phyloP scores from a whole-genome alignment of 2,888 invertebrate genomes.

The Macropis europaea region DNA sequence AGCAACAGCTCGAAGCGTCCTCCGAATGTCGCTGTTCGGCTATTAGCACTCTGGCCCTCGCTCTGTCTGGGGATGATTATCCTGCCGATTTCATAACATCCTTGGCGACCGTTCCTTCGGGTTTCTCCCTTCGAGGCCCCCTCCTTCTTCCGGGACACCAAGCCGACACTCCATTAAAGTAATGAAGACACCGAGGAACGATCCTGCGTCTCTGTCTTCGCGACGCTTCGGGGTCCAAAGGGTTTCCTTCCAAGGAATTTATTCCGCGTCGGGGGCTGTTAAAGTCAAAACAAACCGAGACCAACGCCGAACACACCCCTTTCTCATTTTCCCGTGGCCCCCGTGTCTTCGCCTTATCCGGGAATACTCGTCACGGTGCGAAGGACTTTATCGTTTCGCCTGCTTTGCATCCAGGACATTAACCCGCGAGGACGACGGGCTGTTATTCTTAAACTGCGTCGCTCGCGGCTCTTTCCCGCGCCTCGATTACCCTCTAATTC shows the following conservation, averaged over 20 bases:
- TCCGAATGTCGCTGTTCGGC: constrained; percentile 48
- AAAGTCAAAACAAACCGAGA: constrained; percentile 74
- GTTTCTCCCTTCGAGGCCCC: constrained; percentile 5
- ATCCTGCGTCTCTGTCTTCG: constrained; percentile 16
- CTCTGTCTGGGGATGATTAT: constrained; percentile 62
- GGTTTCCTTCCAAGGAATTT: constrained; percentile 75
- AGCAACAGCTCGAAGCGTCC: constrained; percentile 47
- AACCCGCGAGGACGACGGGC: constrained; percentile 49
- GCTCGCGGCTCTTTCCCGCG: constrained; percentile 20
- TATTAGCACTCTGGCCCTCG: constrained; percentile 51
- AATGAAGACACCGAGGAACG: constrained; percentile 76
- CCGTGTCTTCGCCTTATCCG: constrained; percentile 55
- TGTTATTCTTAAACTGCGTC: constrained; percentile 62
- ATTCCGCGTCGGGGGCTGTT: constrained; percentile 71
- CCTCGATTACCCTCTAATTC: constrained; percentile 63
- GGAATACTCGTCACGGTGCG: constrained; percentile 50
- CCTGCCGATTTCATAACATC: constrained; percentile 72
- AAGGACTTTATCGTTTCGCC: constrained; percentile 63
- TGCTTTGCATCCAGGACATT: constrained; percentile 62
- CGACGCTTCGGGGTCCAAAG: constrained; percentile 69
- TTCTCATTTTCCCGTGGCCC: constrained; percentile 57
- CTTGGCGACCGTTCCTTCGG: constrained; percentile 57
- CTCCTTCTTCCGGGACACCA: constrained; percentile 49
- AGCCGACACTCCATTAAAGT: constrained; percentile 75
- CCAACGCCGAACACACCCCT: constrained; percentile 22